Evolutionary conservation across 1,140 invertebrate species (phyloP).

Genomic region (Trinorchestia longiramus): DNA sequence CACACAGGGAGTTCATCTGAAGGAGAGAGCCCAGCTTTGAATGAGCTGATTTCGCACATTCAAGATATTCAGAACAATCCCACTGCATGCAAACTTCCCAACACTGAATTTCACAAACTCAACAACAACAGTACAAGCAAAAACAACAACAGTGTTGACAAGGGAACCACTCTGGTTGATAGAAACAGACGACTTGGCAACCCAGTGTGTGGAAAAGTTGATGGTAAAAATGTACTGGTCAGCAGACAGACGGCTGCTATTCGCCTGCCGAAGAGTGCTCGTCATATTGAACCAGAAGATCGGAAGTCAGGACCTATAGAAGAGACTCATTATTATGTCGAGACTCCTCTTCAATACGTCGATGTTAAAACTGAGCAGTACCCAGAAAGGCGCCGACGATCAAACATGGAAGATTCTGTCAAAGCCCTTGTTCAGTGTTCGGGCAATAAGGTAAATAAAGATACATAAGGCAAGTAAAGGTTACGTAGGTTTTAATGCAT

Average conservation of each 20-base stretch:
- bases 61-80: constrained; percentile 56
- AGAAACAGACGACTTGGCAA: constrained; percentile 76
- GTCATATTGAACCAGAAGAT: constrained; percentile 17
- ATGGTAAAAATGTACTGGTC: constrained; percentile 18
- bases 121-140: constrained; percentile 34
- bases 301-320: background rate
- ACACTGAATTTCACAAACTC: constrained; percentile 37
- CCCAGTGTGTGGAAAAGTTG: background rate
- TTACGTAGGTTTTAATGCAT: background rate
- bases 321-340: constrained; percentile 23
- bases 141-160: constrained; percentile 54
- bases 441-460: constrained; percentile 29
- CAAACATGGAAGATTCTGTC: constrained; percentile 3
- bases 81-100: constrained; percentile 62
- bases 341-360: constrained; percentile 25
- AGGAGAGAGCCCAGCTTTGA: constrained; percentile 67
- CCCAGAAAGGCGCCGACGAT: constrained; percentile 5
- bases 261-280: constrained; percentile 16
- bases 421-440: constrained; percentile 18
- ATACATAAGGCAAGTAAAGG: background rate
- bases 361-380: constrained; percentile 12
- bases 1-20: constrained; percentile 62
- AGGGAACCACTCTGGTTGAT: constrained; percentile 66
- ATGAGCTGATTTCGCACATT: constrained; percentile 59
- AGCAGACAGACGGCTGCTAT: constrained; percentile 1